Evolutionary conservation across 2,888 invertebrate genomes (phyloP), one percentile per base, ranked within the genome.

Genomic region (Pterostichus niger): DNA sequence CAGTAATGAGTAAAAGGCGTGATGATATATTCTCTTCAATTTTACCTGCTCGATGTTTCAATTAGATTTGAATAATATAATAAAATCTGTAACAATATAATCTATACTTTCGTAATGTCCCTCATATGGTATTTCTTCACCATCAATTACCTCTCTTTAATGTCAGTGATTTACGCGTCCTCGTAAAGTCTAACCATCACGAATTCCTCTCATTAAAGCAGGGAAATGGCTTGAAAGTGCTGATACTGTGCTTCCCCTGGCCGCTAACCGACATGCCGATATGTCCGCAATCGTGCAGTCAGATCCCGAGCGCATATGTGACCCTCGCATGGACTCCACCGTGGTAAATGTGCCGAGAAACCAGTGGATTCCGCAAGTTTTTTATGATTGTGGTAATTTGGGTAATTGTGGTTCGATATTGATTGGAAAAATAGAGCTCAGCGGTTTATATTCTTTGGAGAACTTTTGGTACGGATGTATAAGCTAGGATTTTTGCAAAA

Each of bases 201-300:
- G 49, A 49, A 49, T 49, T 49, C 13, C 49, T 49, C 49, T 49
- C 49, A 49, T 49, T 49, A 49, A 49, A 49, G 49, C 13, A 13
- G 49, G 11, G 11, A n/a, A 13, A 49, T 49, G 49, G 13, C n/a
- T 49, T 49, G 11, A 49, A 49, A 49, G 49, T 13, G 49, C 49
- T 49, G 49, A 49, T 49, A 5, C 49, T 5, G 49, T 10, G 6
- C 49, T 13, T 49, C 5, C 49, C 0, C 40, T 40, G 40, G 40
- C 9, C 9, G 40, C 7, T 2, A 40, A 24, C 7, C 40, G 3
- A 40, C 40, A 40, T 40, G 40, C 5, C 40, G 40, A 40, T 40
- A 40, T 40, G 49, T 49, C 49, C 49, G 49, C 10, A 49, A 10
- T n/a, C 49, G 49, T n/a, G 49, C 49, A 40, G 40, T 40, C 9